These are phyloP conservation scores for sheep (Ovis aries) DNA, from an alignment of 2,113 vertebrate genomes.

Conservation along the genomic window ARS-UI_Ramb_v3.0 NC_056054.1:273460001-273460500, in stretches of 20 bases:
- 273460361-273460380: not conserved
- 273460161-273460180: conserved; percentile 96
- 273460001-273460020: not conserved
- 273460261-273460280: not conserved
- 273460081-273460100: conserved; percentile 88
- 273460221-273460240: conserved; percentile 91
- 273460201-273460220: conserved; percentile 90
- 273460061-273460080: not conserved
- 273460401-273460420: not conserved
- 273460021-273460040: accelerated
- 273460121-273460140: conserved; percentile 98
- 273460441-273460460: not conserved
- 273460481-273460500: not conserved
- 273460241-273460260: conserved; percentile 11
- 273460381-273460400: not conserved
- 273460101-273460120: conserved; percentile 95
- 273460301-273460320: not conserved
- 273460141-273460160: conserved; percentile 91
- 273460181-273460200: conserved; percentile 96
- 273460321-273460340: not conserved
- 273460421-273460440: accelerated
- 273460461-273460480: not conserved
- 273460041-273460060: not conserved
- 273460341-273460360: not conserved
- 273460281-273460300: not conserved